phyloP scores from a whole-genome alignment of 2,113 vertebrate species.

The Kryptolebias marmoratus region DNA sequence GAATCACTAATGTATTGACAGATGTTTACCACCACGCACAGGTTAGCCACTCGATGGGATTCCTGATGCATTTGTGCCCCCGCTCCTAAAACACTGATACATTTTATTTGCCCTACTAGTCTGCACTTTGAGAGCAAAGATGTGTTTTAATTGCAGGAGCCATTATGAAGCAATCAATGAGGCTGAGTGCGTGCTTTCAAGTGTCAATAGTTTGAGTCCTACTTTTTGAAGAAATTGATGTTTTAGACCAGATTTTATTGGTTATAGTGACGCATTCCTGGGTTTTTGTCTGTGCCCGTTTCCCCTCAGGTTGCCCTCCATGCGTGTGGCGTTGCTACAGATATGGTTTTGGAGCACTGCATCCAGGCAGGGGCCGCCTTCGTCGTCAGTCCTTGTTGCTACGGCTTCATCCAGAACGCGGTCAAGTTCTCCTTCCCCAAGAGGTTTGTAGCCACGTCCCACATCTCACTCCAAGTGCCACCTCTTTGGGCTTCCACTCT shows the following conservation, averaged over 20 bases:
- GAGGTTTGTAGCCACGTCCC: constrained; percentile 80
- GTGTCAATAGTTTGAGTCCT: constrained; percentile 10
- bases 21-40: constrained; percentile 46
- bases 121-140: constrained; percentile 31
- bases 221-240: neutral
- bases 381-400: constrained; percentile 94
- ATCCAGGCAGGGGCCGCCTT: constrained; percentile 86
- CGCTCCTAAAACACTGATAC: constrained; percentile 41
- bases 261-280: neutral
- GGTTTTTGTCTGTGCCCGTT: constrained; percentile 16
- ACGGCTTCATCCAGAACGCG: constrained; percentile 97
- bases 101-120: constrained; percentile 37
- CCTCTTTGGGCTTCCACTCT: neutral
- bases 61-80: constrained; percentile 48
- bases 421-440: constrained; percentile 91
- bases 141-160: constrained; percentile 36
- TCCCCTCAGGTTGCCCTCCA: constrained; percentile 91
- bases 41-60: constrained; percentile 56
- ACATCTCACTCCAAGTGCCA: neutral
- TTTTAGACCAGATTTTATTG: neutral
- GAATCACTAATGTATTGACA: constrained; percentile 50
- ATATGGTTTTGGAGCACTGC: constrained; percentile 96
- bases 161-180: constrained; percentile 52
- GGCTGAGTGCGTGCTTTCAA: constrained; percentile 24
- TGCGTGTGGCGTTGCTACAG: constrained; percentile 95